Conservation (phyloP, 2,797 vertebrate species). For the Tokudaia tokunoshimensis region DNA sequence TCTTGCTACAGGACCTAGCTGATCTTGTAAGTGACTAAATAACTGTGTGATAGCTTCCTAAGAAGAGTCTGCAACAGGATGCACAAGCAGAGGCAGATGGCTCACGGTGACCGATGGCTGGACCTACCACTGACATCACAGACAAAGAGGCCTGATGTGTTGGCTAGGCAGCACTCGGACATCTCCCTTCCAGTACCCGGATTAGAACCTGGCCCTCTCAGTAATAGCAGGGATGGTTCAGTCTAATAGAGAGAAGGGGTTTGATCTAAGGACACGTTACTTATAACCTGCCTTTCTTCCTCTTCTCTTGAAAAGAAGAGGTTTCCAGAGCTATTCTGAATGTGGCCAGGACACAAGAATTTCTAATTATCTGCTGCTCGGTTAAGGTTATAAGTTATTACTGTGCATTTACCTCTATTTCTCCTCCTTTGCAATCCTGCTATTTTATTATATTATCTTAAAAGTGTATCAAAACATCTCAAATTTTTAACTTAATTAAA, state of each 20-base stretch:
- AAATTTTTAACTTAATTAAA: constrained; percentile 17
- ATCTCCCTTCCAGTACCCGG: not conserved
- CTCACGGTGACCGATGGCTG: not conserved
- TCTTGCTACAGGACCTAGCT: constrained; percentile 58
- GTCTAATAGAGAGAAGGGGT: not conserved
- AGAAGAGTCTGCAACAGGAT: constrained; percentile 64
- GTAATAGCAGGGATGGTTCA: constrained; percentile 49
- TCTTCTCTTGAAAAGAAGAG: constrained; percentile 29
- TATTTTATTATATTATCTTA: constrained; percentile 28
- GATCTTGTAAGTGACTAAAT: constrained; percentile 74
- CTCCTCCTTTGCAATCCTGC: constrained; percentile 1
- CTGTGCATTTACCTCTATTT: not conserved
- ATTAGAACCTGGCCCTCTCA: not conserved
- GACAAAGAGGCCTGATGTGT: not conserved
- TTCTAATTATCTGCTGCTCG: constrained; percentile 1
- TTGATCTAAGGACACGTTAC: constrained; percentile 41
- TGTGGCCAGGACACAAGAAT: not conserved
- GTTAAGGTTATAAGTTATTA: not conserved
- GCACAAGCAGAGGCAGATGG: not conserved
- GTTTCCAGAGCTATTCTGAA: constrained; percentile 23
- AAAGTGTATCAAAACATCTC: constrained; percentile 35
- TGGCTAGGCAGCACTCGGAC: not conserved
- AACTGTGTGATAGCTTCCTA: constrained; percentile 66
- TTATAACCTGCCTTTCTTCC: not conserved
- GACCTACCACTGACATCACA: not conserved